A percentile compares a stretch with the other conserved stretches of the same genome.
These are phyloP conservation scores for Lophius americanus DNA, from an alignment of 2,797 vertebrate species.

Conservation along the genomic window DNA sequence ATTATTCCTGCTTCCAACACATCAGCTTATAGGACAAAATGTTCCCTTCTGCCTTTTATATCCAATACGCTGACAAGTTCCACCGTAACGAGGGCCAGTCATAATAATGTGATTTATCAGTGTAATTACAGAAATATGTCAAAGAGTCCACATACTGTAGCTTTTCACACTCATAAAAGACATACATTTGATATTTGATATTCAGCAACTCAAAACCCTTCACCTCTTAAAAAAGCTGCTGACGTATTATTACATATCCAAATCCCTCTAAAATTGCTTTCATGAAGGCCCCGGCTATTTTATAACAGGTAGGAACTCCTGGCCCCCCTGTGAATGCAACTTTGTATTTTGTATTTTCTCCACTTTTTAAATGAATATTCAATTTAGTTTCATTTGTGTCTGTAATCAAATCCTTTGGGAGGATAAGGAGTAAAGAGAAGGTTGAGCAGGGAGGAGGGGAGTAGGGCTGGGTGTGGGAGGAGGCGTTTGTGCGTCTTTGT, in stretches of 20 bases:
- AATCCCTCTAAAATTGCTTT: slow-evolving; percentile 19
- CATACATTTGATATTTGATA: background rate
- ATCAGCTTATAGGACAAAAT: no score
- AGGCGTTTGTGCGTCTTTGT: background rate
- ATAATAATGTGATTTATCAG: background rate
- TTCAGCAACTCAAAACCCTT: slow-evolving; percentile 4
- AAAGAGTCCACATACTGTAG: background rate
- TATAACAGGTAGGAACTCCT: background rate
- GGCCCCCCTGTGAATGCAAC: slow-evolving; percentile 14
- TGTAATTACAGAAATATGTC: background rate
- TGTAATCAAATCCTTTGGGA: slow-evolving; percentile 53
- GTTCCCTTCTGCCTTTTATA: no score
- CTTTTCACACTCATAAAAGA: background rate
- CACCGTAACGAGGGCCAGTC: background rate
- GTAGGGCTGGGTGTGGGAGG: slow-evolving; percentile 25
- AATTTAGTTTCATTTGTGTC: slow-evolving; percentile 47
- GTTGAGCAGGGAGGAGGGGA: slow-evolving; percentile 25
- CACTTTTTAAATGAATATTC: slow-evolving; percentile 51
- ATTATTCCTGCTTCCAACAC: no score
- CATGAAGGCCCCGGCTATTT: slow-evolving; percentile 6
- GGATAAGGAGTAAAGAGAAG: slow-evolving; percentile 41
- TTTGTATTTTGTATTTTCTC: slow-evolving; percentile 5
- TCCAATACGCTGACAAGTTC: no score
- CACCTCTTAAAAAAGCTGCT: slow-evolving; percentile 1
- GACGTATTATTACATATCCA: background rate